Evolutionary conservation across 2,888 invertebrate species (phyloP).

Genomic region (Lasioglossum marginatum): DNA sequence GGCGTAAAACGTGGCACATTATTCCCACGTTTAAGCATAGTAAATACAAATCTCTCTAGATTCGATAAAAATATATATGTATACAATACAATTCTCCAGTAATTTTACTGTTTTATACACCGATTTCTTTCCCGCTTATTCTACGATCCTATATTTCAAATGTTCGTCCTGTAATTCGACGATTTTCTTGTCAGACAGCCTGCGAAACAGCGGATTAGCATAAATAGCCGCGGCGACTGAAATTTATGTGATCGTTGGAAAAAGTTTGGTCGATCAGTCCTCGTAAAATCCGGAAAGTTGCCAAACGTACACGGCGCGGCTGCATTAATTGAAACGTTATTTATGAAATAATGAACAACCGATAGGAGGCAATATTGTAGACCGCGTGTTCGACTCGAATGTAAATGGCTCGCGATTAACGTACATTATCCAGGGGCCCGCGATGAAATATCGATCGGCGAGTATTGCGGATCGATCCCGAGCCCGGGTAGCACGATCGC

Average conservation of each 20-base stretch:
- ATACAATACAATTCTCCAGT: neutral
- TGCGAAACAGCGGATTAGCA: constrained; percentile 3
- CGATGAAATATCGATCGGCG: constrained; percentile 48
- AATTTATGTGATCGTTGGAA: constrained; percentile 3
- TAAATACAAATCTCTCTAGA: no score
- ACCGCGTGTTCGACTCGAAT: constrained; percentile 32
- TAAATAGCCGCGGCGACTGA: neutral
- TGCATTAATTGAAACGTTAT: constrained; percentile 56
- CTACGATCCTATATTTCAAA: neutral
- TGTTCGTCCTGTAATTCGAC: neutral
- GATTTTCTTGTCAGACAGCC: neutral
- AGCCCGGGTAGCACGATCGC: constrained; percentile 2
- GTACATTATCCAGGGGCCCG: constrained; percentile 36
- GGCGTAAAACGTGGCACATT: neutral
- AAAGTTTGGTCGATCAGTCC: neutral
- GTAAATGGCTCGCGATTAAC: constrained; percentile 35
- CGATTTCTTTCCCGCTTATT: neutral
- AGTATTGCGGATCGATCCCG: constrained; percentile 6
- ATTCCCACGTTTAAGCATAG: neutral
- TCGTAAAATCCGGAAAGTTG: constrained; percentile 19
- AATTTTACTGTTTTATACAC: neutral
- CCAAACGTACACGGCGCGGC: neutral
- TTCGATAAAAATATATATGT: no score
- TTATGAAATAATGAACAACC: constrained; percentile 56
- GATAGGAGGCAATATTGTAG: constrained; percentile 20